Conservation (phyloP, 1,140 invertebrate species). For the Dufourea novaeangliae region DNA sequence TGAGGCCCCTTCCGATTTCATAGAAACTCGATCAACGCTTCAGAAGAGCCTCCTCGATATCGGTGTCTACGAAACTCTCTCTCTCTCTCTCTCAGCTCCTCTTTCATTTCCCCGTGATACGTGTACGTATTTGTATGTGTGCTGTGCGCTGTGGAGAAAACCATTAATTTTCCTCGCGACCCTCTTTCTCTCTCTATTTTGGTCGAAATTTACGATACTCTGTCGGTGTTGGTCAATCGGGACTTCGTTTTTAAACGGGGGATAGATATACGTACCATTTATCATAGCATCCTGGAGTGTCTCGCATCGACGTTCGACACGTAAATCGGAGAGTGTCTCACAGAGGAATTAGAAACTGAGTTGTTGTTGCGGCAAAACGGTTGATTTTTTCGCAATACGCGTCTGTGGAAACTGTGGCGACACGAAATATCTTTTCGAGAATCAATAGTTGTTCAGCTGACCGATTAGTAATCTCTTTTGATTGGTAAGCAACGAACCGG, state of each 20-base stretch:
- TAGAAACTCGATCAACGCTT: conserved; percentile 44
- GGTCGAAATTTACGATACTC: neutral
- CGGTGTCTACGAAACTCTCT: conserved; percentile 1
- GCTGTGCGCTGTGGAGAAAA: conserved; percentile 6
- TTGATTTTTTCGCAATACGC: too few relatives aligned
- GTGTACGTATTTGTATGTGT: neutral
- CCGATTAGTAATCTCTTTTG: too few relatives aligned
- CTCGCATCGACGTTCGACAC: too few relatives aligned
- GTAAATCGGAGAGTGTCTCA: neutral
- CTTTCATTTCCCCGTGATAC: conserved; percentile 15
- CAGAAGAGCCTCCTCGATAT: conserved; percentile 8
- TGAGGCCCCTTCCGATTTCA: conserved; percentile 25
- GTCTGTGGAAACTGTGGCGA: conserved; percentile 2
- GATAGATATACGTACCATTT: too few relatives aligned
- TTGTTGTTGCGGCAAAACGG: too few relatives aligned
- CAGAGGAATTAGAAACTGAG: too few relatives aligned
- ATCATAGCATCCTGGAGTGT: neutral
- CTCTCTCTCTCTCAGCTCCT: neutral
- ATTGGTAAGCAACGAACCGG: too few relatives aligned
- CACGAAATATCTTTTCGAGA: too few relatives aligned
- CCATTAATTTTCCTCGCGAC: conserved; percentile 20
- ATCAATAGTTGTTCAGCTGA: too few relatives aligned
- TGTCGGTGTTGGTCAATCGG: conserved; percentile 6
- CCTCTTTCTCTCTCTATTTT: neutral
- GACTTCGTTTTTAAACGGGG: neutral